Evolutionary conservation across 2,797 vertebrate species (phyloP), one percentile per base, ranked within the genome.

Genomic region (Periparus ater): DNA sequence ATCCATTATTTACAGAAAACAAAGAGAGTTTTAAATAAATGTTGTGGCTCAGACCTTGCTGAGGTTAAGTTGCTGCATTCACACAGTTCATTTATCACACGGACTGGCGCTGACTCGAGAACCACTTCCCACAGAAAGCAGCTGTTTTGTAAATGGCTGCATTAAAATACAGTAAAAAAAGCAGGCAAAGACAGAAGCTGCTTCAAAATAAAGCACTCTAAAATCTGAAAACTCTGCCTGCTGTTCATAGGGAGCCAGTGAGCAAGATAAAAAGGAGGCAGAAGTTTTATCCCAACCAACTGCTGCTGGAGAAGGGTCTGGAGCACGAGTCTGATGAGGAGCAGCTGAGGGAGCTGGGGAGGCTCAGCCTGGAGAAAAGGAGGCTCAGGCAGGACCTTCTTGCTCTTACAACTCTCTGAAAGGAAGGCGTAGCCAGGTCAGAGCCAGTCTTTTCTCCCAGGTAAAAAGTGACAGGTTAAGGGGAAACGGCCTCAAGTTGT

Each of bases 111-210:
- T 78, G 93, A 61, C 62, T 91, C 5, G 7, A 88, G 89, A 77
- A 90, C 40, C 50, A 12, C 62, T 78, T 94, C 93, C 84, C 44
- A 36, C 6, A 1, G 88, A 71, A 92, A 97, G 85, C 91, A 95
- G 94, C 93, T 95, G 94, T 44, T 97, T 68, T 76, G 38, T 58
- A 95, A 96, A 93, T 57, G 87, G 55, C 13, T 74, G 47, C 68
- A 87, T 78, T 94, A 88, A 87, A 87, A 86, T 77, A 95, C 63
- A 78, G 66, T 48, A 54, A 79, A 89, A 40, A 94, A 82, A 60
- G 0, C 20, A 26, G 14, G 21, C 25, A 75, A 55, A 90, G 77
- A 45, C 57, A 93, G 80, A 78, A 66, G 60, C 18, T 48, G 45
- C 62, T 72, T 71, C 67, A 79, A 83, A 94, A 81, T 83, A 30